Conservation (phyloP, 2,113 vertebrate species). For the Takifugu flavidus region DNA sequence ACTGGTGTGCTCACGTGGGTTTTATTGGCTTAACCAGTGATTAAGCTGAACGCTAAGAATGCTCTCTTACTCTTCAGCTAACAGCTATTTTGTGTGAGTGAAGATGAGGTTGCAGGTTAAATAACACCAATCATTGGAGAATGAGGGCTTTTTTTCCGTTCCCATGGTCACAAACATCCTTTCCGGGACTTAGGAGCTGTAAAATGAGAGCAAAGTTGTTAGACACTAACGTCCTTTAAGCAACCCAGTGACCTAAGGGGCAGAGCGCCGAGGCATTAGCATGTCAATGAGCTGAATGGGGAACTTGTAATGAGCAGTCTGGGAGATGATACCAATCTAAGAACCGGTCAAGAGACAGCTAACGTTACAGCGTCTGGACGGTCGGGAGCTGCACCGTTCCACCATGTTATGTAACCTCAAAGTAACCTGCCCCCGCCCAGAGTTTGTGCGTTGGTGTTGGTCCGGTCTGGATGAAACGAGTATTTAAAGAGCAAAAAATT, state of each 20-base stretch:
- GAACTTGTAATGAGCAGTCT: constrained; percentile 20
- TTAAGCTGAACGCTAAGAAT: too few relatives aligned
- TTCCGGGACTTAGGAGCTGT: constrained; percentile 40
- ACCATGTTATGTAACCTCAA: constrained; percentile 36
- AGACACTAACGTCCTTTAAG: constrained; percentile 43
- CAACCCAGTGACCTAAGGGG: constrained; percentile 29
- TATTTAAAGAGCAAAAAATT: not conserved
- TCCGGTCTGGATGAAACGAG: not conserved
- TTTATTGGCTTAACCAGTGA: too few relatives aligned
- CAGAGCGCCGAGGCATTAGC: constrained; percentile 54
- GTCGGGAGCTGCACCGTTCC: constrained; percentile 26
- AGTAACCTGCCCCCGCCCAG: constrained; percentile 21
- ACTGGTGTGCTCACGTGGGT: too few relatives aligned
- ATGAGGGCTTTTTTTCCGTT: not conserved
- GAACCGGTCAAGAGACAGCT: constrained; percentile 46
- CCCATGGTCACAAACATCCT: constrained; percentile 5
- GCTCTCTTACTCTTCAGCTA: too few relatives aligned
- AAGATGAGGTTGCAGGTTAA: too few relatives aligned
- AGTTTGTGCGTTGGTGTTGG: constrained; percentile 11
- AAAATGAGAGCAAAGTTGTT: constrained; percentile 43
- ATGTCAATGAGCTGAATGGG: constrained; percentile 49
- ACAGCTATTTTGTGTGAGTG: too few relatives aligned
- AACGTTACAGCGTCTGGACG: constrained; percentile 58
- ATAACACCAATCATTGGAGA: too few relatives aligned
- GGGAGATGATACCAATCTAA: constrained; percentile 56